These are phyloP conservation scores for Puma concolor DNA, from an alignment of 2,113 vertebrate species.

Conservation along the genomic window DNA sequence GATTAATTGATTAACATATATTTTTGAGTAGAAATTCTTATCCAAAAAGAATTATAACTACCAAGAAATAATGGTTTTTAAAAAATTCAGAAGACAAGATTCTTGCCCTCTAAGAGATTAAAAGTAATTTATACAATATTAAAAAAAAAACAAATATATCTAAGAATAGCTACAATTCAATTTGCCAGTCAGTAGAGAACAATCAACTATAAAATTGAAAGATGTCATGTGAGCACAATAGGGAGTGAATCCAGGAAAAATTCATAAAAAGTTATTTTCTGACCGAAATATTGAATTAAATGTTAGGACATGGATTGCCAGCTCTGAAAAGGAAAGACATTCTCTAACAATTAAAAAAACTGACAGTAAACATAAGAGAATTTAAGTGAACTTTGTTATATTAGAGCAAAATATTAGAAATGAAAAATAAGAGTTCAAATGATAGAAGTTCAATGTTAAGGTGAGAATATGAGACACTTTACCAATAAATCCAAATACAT, in stretches of 20 bases:
- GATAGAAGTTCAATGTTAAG: not conserved
- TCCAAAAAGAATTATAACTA: not conserved
- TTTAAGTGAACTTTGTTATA: not conserved
- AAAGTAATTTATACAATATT: not conserved
- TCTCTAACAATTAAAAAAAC: slow-evolving; percentile 12
- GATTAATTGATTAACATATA: not conserved
- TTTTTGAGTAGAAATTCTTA: not conserved
- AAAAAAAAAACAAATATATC: not conserved
- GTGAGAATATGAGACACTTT: not conserved
- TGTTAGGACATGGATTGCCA: not conserved
- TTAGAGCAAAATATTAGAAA: not conserved
- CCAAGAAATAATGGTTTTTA: not conserved
- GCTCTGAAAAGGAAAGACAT: not conserved
- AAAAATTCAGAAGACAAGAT: not conserved
- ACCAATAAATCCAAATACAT: not conserved
- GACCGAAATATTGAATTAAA: not conserved
- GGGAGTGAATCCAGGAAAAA: not conserved
- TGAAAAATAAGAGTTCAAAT: not conserved
- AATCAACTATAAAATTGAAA: slow-evolving; percentile 53
- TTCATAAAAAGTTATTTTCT: slow-evolving; percentile 14
- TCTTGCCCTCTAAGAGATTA: not conserved
- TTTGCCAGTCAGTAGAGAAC: slow-evolving; percentile 7
- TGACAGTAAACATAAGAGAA: not conserved
- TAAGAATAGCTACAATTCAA: slow-evolving; percentile 7
- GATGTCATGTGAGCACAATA: not conserved